A percentile compares a stretch with the other conserved stretches of the same genome.
Conservation (phyloP, 2,113 vertebrate species). For the Pangasianodon hypophthalmus region DNA sequence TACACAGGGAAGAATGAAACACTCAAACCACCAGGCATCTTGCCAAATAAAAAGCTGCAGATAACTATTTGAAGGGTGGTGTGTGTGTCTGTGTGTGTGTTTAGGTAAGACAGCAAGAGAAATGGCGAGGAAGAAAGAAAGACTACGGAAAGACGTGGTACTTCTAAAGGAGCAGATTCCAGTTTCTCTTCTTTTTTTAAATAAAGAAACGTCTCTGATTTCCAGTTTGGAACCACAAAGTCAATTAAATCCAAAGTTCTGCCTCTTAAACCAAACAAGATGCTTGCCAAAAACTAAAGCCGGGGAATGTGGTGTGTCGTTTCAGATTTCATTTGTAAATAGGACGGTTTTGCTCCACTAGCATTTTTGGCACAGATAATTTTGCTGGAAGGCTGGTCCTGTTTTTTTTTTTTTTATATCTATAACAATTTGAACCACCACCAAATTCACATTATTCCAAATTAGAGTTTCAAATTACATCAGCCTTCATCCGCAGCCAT, state of each 20-base stretch:
- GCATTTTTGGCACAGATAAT: conserved; percentile 36
- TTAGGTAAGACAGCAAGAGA: conserved; percentile 27
- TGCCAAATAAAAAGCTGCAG: conserved; percentile 77
- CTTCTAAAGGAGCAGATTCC: conserved; percentile 32
- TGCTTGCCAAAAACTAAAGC: conserved; percentile 36
- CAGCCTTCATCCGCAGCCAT: conserved; percentile 4
- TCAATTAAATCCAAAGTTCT: conserved; percentile 42
- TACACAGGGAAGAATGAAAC: conserved; percentile 82
- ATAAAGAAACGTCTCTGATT: conserved; percentile 34
- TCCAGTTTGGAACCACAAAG: conserved; percentile 30
- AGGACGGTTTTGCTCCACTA: conserved; percentile 33
- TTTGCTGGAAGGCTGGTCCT: conserved; percentile 7
- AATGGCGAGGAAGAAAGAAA: not conserved
- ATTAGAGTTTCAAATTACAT: conserved; percentile 20
- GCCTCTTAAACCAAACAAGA: conserved; percentile 45
- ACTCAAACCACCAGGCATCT: conserved; percentile 79
- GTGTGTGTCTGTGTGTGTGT: conserved; percentile 49
- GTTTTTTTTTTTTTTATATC: not conserved
- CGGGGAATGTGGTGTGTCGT: conserved; percentile 37
- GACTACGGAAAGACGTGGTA: conserved; percentile 14
- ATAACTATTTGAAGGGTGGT: conserved; percentile 76
- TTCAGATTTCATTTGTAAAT: conserved; percentile 46
- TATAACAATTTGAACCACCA: conserved; percentile 7
- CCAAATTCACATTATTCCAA: conserved; percentile 27
- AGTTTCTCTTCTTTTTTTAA: conserved; percentile 17